Evolutionary conservation across 1,140 invertebrate genomes (phyloP), one percentile per base, ranked within the genome.

Genomic region (Bilobella aurantiaca): DNA sequence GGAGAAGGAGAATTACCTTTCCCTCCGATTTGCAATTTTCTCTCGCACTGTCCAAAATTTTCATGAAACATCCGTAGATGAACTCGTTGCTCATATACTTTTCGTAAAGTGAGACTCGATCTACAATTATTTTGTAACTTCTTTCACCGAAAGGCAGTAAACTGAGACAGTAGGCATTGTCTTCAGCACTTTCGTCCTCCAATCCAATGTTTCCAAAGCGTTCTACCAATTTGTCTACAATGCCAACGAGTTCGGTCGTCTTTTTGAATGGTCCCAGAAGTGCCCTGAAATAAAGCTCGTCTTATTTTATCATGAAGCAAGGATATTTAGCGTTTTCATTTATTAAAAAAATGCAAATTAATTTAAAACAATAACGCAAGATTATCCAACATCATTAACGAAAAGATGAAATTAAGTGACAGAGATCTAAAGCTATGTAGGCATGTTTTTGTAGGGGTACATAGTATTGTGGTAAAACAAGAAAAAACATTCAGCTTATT

Each of bases 211-310:
- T 34, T 42, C 53, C 58, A 29, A 72, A 72, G 3, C 70, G 31
- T 2, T 18, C 14, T 5, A 72, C 23, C 14, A 72, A 23, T 53
- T 65, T 69, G n/a, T 72, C 70, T 5, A 69, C 58, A 3, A 72
- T 30, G 0, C 65, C 63, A 18, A 49, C 34, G 21, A 65, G 21
- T 29, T 69, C 53, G n/a, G 60, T 65, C 3, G 67, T 67, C 32
- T 67, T 69, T 29, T 72, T 72, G 18, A 72, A 61, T 30, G 29
- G 42, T 1, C 21, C 53, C 8, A 72, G 34, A 16, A 72, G 21
- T 28, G 27, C 62, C 27, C 69, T 70, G 23, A 29, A 64, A 60
- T 16, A 47, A 61, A 60, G 23, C 49, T n/a, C 21, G 28, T 25
- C 14, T 21, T 58, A 1, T 64, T 58, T 32, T 21, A 12, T 21